Base-by-base conservation (phyloP, 1,140 invertebrate species). In the Drosophila rhopaloa region DNA sequence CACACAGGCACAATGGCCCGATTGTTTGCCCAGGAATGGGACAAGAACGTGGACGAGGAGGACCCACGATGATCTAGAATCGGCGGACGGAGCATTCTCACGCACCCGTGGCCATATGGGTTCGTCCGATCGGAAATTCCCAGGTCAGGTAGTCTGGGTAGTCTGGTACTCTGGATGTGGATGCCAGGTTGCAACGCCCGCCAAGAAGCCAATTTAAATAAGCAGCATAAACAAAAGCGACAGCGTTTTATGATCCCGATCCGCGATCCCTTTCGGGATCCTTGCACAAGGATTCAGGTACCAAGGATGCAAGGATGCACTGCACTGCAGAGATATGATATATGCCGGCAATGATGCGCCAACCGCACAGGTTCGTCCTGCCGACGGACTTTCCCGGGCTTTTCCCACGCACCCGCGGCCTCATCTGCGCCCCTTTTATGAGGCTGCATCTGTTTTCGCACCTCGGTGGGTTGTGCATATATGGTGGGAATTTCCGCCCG, bases 161-260 rank as follows among this genome's bases (percentile, higher is more conserved):
- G 0, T 16, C 16, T 16, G 16, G 16, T 16, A 16, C 16, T 16
- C 16, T 16, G 16, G 16, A 16, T 16, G 16, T 16, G 16, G 16
- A 16, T 2, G 7, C 24, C 58, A 50, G 58, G 46, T 76, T 29
- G 76, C 71, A 58, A 79, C 79, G 80, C 84, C 80, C 84, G 84
- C 84, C 84, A 89, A 89, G 84, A 89, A 89, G 84, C 84, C 84
- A 89, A 89, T 89, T 89, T 89, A 89, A 89, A 89, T 89, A 89
- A 89, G 84, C 84, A 89, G 77, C 84, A 89, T 89, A 89, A 89
- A 89, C 84, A 89, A 89, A 82, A 63, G 79, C 84, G 57, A 75
- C 66, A 73, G 24, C 59, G 46, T 72, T 88, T 88, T 86, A 86
- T 76, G 79, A 82, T 67, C 70, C 65, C 50, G 14, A 14, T 47